Base-by-base conservation (phyloP, 1,140 invertebrate genomes). In the Coboldia fuscipes region DNA sequence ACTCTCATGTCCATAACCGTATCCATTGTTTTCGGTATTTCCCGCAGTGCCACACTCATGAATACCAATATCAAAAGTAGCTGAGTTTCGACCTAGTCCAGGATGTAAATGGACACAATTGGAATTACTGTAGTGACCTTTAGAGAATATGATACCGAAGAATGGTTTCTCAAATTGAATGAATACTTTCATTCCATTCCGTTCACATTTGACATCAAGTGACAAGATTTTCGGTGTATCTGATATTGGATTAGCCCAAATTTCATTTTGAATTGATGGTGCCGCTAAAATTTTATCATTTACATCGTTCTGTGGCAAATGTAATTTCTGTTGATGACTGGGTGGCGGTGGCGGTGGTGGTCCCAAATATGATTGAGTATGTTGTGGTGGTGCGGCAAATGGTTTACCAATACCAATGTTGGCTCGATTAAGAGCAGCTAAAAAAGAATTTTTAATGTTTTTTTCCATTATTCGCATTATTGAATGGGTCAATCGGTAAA, bases 131-230 rank as follows among this genome's bases (percentile, higher is more conserved):
- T 86, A 89, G 50, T 86, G 79, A 10, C 84, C 84, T 53, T 88
- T 88, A 34, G 79, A 84, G 58, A 92, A 93, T 19, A 93, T 80
- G 35, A 92, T 89, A 3, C 88, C 88, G 45, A 85, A 86, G 61
- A 93, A 93, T 2, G 88, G 85, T 47, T 89, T 82, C 45, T 93
- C 86, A 46, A 93, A 92, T 37, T 81, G 79, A 2, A 93, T 63
- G 42, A 80, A 85, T 2, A 92, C 83, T 49, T 85, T 75, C 88
- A 93, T 93, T 24, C 80, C 65, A 48, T 75, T 89, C 49, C 90
- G 92, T 55, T 92, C 86, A 55, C 88, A 93, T 53, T 90, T 88
- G 0, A 92, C 86, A 45, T 93, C 85, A 1, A 92, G 57, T 3
- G 80, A 81, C 3, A 84, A 70, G 33, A 90, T 89, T 57, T 88